Conservation (phyloP, 2,888 invertebrate species). For the Pantelozetes paolii region DNA sequence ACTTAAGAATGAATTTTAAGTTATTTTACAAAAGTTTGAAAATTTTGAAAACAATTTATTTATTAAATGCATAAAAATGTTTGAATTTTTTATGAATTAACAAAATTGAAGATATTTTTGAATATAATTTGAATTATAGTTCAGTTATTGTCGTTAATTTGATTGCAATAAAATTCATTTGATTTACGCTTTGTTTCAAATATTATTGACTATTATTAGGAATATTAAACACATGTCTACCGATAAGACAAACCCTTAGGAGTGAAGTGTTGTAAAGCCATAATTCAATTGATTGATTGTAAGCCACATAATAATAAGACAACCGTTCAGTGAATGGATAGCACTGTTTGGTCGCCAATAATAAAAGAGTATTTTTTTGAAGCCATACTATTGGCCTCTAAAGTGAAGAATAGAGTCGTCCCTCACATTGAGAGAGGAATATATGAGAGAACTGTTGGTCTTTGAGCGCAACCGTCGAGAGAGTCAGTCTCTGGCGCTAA, state of each 20-base stretch:
- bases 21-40: too few relatives aligned
- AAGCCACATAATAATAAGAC: slow-evolving; percentile 30
- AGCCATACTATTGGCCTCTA: background rate
- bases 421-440: background rate
- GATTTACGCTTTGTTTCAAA: too few relatives aligned
- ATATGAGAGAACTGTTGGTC: background rate
- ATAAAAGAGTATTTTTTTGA: background rate
- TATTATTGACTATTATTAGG: too few relatives aligned
- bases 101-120: too few relatives aligned
- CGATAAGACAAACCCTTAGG: background rate
- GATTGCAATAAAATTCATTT: too few relatives aligned
- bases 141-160: too few relatives aligned
- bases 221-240: too few relatives aligned
- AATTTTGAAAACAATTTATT: too few relatives aligned
- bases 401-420: background rate
- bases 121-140: too few relatives aligned
- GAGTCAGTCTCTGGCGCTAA: background rate
- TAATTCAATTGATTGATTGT: slow-evolving; percentile 30
- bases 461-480: slow-evolving; percentile 10
- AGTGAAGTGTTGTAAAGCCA: background rate
- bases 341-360: slow-evolving; percentile 17
- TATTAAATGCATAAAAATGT: too few relatives aligned
- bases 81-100: too few relatives aligned
- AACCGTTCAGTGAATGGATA: background rate
- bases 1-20: too few relatives aligned